Conservation (phyloP, 2,113 vertebrate species). For the Phylloscopus trochilus region DNA sequence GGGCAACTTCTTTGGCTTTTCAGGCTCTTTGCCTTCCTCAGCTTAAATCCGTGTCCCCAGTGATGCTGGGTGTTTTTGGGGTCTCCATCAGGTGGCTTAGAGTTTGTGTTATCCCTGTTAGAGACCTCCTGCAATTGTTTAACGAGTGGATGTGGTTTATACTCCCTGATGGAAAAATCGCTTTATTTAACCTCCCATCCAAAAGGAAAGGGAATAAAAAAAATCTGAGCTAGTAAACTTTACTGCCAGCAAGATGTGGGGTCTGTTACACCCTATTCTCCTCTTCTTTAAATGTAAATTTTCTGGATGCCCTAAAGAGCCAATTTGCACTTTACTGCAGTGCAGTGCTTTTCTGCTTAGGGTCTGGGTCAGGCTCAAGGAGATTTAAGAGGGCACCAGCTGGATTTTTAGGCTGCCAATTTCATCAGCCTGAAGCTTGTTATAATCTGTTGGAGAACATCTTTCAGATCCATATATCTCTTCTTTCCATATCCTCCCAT, state of each 20-base stretch:
- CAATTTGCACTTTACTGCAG: constrained; percentile 24
- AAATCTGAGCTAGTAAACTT: constrained; percentile 42
- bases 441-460: neutral
- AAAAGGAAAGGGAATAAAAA: constrained; percentile 47
- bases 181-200: neutral
- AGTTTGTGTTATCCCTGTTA: neutral
- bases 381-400: constrained; percentile 27
- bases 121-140: neutral
- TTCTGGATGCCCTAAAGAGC: constrained; percentile 35
- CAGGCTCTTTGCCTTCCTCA: neutral
- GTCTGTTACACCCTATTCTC: constrained; percentile 1
- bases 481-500: neutral
- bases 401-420: constrained; percentile 14
- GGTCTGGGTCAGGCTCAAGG: constrained; percentile 20
- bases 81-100: neutral
- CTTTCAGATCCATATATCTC: neutral
- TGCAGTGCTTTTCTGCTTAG: neutral
- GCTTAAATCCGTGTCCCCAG: neutral
- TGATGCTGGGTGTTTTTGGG: neutral
- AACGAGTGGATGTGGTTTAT: constrained; percentile 18
- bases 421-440: neutral
- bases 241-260: constrained; percentile 29
- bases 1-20: neutral
- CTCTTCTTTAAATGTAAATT: constrained; percentile 39
- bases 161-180: neutral